Evolutionary conservation across 2,797 vertebrate species (phyloP).

Genomic region (Cyclura pinguis): DNA sequence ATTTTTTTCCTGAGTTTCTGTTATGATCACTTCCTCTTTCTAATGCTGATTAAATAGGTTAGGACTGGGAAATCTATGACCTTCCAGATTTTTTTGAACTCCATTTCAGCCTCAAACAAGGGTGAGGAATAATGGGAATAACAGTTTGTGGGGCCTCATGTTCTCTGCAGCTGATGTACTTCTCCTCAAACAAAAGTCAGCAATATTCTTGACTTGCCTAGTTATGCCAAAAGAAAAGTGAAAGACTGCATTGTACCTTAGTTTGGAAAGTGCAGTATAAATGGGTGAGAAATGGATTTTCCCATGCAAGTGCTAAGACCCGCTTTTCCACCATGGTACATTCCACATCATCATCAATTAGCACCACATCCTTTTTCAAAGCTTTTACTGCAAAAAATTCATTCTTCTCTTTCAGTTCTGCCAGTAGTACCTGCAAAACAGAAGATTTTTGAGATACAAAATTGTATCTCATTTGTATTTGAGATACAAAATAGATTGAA

Average conservation of each 20-base stretch:
- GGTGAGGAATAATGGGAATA: background rate
- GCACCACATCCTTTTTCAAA: conserved; percentile 96
- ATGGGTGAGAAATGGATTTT: conserved; percentile 96
- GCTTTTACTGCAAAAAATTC: conserved; percentile 94
- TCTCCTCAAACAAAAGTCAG: background rate
- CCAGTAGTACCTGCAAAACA: conserved; percentile 88
- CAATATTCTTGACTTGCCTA: accelerated
- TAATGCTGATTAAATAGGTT: background rate
- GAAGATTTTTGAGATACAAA: accelerated
- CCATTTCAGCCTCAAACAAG: background rate
- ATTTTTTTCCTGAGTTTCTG: background rate
- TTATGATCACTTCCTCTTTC: background rate
- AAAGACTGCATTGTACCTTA: conserved; percentile 81
- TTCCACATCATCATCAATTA: conserved; percentile 97
- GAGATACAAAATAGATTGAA: accelerated
- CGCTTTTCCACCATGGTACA: conserved; percentile 99
- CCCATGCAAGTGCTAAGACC: conserved; percentile 93
- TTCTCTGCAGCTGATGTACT: background rate
- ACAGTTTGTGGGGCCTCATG: background rate
- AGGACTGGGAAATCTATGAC: background rate
- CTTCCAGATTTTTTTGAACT: background rate
- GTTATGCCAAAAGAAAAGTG: conserved; percentile 5
- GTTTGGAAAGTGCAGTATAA: conserved; percentile 95
- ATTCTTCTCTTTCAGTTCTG: conserved; percentile 90
- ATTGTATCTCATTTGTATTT: no score